Conservation (phyloP, 2,888 invertebrate genomes). For the Alviniconcha strummeri region DNA sequence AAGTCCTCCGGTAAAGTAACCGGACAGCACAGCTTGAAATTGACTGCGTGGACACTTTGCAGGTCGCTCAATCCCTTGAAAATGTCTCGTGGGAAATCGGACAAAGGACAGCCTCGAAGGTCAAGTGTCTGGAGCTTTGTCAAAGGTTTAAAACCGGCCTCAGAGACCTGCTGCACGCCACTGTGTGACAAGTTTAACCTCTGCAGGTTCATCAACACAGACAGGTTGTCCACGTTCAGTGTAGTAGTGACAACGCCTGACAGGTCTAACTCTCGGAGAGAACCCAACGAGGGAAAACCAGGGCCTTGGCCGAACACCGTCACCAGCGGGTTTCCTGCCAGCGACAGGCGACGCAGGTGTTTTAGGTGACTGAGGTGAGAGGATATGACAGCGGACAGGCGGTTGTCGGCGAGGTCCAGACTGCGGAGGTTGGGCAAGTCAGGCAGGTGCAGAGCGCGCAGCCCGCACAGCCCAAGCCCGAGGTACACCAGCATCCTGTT, state of each 20-base stretch:
- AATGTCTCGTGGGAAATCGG: neutral
- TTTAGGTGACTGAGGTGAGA: neutral
- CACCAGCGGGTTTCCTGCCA: neutral
- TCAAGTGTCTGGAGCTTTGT: neutral
- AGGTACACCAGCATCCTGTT: neutral
- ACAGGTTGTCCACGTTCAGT: neutral
- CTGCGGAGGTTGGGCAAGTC: neutral
- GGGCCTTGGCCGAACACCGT: neutral
- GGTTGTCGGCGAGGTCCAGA: neutral
- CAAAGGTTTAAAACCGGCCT: neutral
- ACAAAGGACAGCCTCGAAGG: neutral
- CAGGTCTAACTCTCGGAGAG: neutral
- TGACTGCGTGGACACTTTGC: neutral
- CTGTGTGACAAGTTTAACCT: neutral
- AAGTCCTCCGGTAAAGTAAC: neutral
- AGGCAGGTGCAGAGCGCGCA: neutral
- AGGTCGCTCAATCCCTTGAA: neutral
- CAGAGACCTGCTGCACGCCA: neutral
- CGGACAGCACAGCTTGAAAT: conserved; percentile 12
- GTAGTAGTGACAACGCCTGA: neutral
- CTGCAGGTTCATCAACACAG: neutral
- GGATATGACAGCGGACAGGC: neutral
- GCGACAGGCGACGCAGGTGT: neutral
- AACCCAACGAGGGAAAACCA: too few relatives aligned
- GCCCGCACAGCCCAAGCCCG: neutral